Conservation (phyloP, 2,113 vertebrate genomes). For the Platichthys flesus region DNA sequence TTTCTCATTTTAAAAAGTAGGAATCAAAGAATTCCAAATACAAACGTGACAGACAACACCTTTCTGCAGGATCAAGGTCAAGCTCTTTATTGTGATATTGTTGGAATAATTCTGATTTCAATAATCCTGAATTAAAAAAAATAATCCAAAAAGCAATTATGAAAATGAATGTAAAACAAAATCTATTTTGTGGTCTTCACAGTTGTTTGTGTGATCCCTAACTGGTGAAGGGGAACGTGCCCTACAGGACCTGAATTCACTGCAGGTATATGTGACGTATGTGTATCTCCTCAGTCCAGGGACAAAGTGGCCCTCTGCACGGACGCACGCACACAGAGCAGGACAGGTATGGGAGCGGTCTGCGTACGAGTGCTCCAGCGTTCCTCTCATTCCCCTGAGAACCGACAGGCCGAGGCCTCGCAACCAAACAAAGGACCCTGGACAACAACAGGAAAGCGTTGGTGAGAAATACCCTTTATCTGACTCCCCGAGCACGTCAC, state of each 20-base stretch:
- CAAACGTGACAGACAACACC: not conserved
- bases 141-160: not conserved
- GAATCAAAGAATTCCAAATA: not conserved
- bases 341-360: constrained; percentile 53
- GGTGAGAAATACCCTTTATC: constrained; percentile 99
- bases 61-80: not conserved
- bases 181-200: not conserved
- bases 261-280: not conserved
- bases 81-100: not conserved
- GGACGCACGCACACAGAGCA: constrained; percentile 18
- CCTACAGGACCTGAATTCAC: not conserved
- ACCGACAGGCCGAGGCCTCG: constrained; percentile 86
- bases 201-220: not conserved
- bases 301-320: constrained; percentile 38
- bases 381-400: constrained; percentile 93
- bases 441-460: constrained; percentile 99
- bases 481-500: constrained; percentile 98
- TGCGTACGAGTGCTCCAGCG: constrained; percentile 48
- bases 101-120: not conserved
- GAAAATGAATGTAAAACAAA: not conserved
- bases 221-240: not conserved
- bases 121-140: not conserved
- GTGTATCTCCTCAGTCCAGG: constrained; percentile 20
- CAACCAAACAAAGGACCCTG: constrained; percentile 95
- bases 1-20: not conserved